Evolutionary conservation across 2,113 vertebrate species (phyloP), one percentile per base, ranked within the genome.

Genomic region (Stegastes partitus): DNA sequence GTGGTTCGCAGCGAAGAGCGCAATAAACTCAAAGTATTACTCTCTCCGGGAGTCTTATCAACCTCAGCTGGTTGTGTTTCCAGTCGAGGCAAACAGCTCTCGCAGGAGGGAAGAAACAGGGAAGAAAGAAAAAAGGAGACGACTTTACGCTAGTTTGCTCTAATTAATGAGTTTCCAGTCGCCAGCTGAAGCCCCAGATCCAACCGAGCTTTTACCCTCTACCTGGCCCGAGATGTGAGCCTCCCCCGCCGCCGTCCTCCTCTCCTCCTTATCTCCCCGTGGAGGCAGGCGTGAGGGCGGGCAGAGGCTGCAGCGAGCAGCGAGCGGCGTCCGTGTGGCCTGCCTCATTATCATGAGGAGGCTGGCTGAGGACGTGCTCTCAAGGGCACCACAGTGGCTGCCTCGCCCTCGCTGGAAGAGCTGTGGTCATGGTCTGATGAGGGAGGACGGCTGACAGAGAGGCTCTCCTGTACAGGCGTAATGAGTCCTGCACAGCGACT

Each of bases 301-400:
- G 68, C 65, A 63, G 69, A 49, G 78, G 76, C 74, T 26, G 77
- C n/a, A n/a, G n/a, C 53, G 22, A 34, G 77, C 28, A 34, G 82
- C 1, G 22, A 79, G 87, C 56, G 12, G 65, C 9, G 1, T 74
- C 68, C 1, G 42, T 68, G 68, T 76, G 83, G 81, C 66, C 72
- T 61, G 74, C 72, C 74, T 90, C 81, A 87, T 91, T 91, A 90
- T 73, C 77, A 72, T 69, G 77, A 65, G 61, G 66, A 74, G 78
- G 76, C 74, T 50, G 78, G 68, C 57, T 68, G 71, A 76, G 82
- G 87, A 84, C 42, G 56, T 22, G 11, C 85, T 91, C 81, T 89
- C 92, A 93, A 93, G 93, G 93, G 87, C 90, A 82, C 28, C 67
- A 22, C 70, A 22, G 79, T 84, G 85, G 73, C 82, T 66, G 84